Percentiles rank a stretch among this genome's conserved stretches.
Conservation (phyloP, 2,888 invertebrate species). For the Apamea crenata region DNA sequence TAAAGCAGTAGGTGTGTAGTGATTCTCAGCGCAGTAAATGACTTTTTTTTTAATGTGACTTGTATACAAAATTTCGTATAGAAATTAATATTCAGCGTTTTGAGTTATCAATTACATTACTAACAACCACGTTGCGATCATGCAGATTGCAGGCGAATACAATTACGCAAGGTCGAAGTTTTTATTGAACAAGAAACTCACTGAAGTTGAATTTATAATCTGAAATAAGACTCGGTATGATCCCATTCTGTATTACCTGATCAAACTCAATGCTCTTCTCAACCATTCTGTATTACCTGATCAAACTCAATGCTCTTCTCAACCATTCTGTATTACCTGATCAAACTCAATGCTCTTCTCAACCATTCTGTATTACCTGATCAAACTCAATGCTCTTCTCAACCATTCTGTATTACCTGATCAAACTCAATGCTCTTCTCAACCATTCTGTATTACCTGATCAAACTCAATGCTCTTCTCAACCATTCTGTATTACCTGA, state of each 20-base stretch:
- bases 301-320: no score
- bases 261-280: neutral
- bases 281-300: neutral
- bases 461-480: no score
- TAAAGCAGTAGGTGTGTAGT: neutral
- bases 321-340: neutral
- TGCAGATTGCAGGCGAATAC: neutral
- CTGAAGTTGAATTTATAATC: neutral
- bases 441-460: neutral
- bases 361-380: neutral
- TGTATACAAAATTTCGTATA: neutral
- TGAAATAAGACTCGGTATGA: neutral
- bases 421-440: no score
- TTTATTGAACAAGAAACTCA: constrained; percentile 1
- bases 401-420: neutral
- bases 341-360: no score
- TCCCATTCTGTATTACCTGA: neutral
- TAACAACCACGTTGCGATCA: constrained; percentile 4
- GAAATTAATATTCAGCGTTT: constrained; percentile 25
- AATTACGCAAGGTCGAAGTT: constrained; percentile 23
- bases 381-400: no score
- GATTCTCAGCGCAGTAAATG: no score
- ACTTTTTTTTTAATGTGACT: neutral
- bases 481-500: neutral
- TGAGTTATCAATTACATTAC: neutral